Base-by-base conservation (phyloP, 2,888 invertebrate species). In the Augiades crinisus region DNA sequence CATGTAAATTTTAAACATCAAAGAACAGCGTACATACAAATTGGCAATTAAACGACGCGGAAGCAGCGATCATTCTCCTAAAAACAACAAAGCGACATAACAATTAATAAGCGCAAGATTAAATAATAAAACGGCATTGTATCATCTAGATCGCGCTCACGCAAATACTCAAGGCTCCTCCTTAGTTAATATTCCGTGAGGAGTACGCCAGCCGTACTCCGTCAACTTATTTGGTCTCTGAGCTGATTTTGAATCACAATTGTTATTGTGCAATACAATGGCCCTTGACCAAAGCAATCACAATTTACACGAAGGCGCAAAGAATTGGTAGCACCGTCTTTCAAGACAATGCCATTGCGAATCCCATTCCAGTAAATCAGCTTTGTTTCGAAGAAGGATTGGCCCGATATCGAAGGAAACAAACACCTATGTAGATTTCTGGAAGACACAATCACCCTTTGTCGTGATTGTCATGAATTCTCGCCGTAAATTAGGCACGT, bases 181-280 rank as follows among this genome's bases (percentile, higher is more conserved):
- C 60, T 65, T 73, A 65, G 66, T 82, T 81, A 79, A 68, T 78
- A 83, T 82, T 81, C 82, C 56, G 64, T 55, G 61, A 65, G 67
- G 67, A 68, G 55, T 59, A 55, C 62, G 52, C 56, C 54, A 57
- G 43, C 60, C 60, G 62, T 60, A 76, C 78, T 69, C 65, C 71
- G 78, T 77, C 72, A 70, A 69, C 81, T 65, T 76, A 80, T 82
- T 81, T 81, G 80, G 81, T 70, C 65, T 67, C 74, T 63, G 68
- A 65, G 65, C 73, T 74, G 78, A 74, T 76, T 77, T 70, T 69
- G 78, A 79, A 80, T 81, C 66, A 71, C 79, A 81, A 81, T 82
- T 67, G 74, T 73, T 65, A 67, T 78, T 80, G 75, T 70, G 76
- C 72, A 77, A 81, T 57, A 78, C 74, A 78, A 78, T 74, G 55